Base-by-base conservation (phyloP, 2,113 vertebrate genomes). In the Cyanoderma ruficeps region DNA sequence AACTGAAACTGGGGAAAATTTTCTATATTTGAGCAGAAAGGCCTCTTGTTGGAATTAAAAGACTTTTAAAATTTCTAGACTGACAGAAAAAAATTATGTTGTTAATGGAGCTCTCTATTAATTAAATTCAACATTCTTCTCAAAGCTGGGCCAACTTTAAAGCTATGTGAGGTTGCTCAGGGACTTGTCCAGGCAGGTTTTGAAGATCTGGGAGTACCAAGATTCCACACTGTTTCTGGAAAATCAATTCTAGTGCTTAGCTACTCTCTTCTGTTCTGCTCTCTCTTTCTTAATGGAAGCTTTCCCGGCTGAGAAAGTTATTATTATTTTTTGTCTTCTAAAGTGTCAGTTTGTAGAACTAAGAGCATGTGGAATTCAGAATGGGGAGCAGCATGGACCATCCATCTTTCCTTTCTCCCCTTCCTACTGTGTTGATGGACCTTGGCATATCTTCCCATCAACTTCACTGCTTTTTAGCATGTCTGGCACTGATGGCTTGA, bases 401-500 rank as follows among this genome's bases (percentile, higher is more conserved):
- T 78, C 59, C 57, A 16, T 91, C 41, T 49, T 85, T 61, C 37
- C 49, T 30, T 19, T 79, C 63, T 87, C 24, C 30, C 11, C 16
- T 61, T 55, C 70, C 33, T 61, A 14, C 24, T 2, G 10, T 72
- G 37, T 78, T 96, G 89, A 94, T 82, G 84, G 91, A 78, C 84
- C 20, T 84, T 93, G 91, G 95, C 94, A 65, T 72, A 69, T 87
- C 52, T 91, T 79, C 55, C 50, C 50, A 74, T 13, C 33, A 80
- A 10, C 33, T 91, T 93, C 50, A 33, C 35, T 93, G 70, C 74
- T 91, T 94, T 93, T 94, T 56, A 78, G 70, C 78, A 49, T 68
- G 86, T 83, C 81, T 96, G 65, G 72, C 93, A 91, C 49, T 71
- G 81, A 65, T 91, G 72, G 15, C 77, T 89, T 84, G 74, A 75